Evolutionary conservation across 2,113 vertebrate species (phyloP), one percentile per base, ranked within the genome.

Genomic region (Echinops telfairi): DNA sequence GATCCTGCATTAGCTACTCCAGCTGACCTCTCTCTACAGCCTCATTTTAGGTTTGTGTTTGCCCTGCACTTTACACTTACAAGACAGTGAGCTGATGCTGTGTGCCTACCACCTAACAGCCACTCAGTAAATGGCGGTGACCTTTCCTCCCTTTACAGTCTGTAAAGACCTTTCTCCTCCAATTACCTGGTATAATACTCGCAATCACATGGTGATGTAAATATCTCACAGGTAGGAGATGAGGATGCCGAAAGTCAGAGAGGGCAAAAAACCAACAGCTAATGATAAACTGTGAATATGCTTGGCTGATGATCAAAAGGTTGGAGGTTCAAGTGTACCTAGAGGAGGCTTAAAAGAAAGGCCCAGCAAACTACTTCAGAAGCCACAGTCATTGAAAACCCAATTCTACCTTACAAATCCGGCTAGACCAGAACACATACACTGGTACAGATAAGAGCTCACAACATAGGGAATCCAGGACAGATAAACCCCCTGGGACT

Each of bases 221-320:
- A 0, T 47, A 3, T 6, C 27, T 6, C 10, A 11, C 10, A 53
- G 47, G 0, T 3, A 12, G 3, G 53, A 36, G 58, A 43, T n/a
- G 10, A 88, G 11, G 38, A 47, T 15, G 11, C 40, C 10, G 4
- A 71, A 79, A 43, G 38, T 57, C 66, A 88, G 38, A 38, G 78
- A 68, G 66, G 7, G 75, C 31, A 80, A 29, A 77, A 15, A 22
- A 29, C 14, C 43, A 33, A 4, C 33, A 22, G n/a, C 1, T 47
- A 60, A n/a, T 0, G 0, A 19, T 33, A 36, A 36, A 36, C 1
- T 19, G 20, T 36, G 17, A 36, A 73, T 17, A 15, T 36, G 7
- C 6, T 73, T 7, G 9, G 20, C 71, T 36, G 19, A 10, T 36
- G 36, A 73, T 2, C n/a, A 20, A 36, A 73, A 36, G 33, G n/a